Percentiles rank a stretch among this genome's conserved stretches.
phyloP scores from a whole-genome alignment of 2,797 vertebrate species.

The Scleropages formosus region DNA sequence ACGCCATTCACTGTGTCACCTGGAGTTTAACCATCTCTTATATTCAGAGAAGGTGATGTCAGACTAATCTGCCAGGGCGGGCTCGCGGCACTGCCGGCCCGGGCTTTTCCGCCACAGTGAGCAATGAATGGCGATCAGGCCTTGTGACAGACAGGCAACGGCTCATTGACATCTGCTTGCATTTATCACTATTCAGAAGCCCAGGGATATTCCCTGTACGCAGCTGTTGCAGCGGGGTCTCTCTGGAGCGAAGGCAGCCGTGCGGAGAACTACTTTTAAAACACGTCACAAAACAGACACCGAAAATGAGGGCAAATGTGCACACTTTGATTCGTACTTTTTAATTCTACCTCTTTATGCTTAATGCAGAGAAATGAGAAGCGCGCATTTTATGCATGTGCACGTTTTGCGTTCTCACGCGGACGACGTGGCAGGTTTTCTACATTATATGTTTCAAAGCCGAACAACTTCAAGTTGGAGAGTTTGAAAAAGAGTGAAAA shows the following conservation, averaged over 20 bases:
- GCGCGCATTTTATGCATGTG: too few species aligned
- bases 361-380: too few species aligned
- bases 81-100: constrained; percentile 50
- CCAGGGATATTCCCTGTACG: constrained; percentile 48
- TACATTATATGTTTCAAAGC: background rate
- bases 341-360: too few species aligned
- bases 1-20: constrained; percentile 16
- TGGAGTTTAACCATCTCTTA: constrained; percentile 30
- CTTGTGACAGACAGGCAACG: constrained; percentile 48
- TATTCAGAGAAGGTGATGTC: constrained; percentile 46
- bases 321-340: background rate
- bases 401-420: too few species aligned
- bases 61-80: constrained; percentile 58
- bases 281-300: background rate
- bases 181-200: constrained; percentile 57
- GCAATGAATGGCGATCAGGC: constrained; percentile 55
- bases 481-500: constrained; percentile 31
- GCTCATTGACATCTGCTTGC: constrained; percentile 52
- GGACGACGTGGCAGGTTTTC: too few species aligned
- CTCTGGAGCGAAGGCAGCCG: constrained; percentile 34
- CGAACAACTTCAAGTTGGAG: background rate
- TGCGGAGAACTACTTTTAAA: background rate
- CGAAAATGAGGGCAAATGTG: background rate
- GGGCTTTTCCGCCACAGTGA: constrained; percentile 62
- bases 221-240: constrained; percentile 33